Evolutionary conservation across 2,888 invertebrate species (phyloP).

Genomic region (Helobdella robusta): DNA sequence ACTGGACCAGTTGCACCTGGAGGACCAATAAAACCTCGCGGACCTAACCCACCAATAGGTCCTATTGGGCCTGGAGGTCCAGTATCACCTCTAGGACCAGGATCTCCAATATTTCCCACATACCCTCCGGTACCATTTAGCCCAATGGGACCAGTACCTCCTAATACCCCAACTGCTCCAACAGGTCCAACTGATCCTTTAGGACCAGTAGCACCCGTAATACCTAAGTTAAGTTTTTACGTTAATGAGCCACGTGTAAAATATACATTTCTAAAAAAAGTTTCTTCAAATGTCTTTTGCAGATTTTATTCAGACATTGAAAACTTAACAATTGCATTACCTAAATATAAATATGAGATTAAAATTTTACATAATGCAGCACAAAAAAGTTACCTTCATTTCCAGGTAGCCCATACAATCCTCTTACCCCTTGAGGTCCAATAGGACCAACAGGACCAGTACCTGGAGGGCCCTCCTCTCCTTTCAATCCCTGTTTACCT

Average conservation of each 20-base stretch:
- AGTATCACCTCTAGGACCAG: slow-evolving; percentile 7
- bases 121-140: slow-evolving; percentile 5
- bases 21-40: not conserved
- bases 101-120: not conserved
- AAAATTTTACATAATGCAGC: not conserved
- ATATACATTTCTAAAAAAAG: not conserved
- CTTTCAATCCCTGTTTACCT: slow-evolving; percentile 1
- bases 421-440: not conserved
- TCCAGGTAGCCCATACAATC: not conserved
- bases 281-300: not conserved
- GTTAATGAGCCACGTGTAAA: not conserved
- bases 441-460: slow-evolving; percentile 13
- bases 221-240: not conserved
- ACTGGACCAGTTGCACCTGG: not conserved
- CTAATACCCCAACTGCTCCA: not conserved
- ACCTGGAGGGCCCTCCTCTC: slow-evolving; percentile 4
- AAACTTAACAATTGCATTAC: not conserved
- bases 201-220: not conserved
- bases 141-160: slow-evolving; percentile 2
- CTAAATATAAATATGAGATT: not conserved
- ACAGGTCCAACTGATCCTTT: not conserved
- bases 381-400: not conserved
- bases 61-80: not conserved
- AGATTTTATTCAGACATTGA: not conserved
- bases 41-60: not conserved